Base-by-base conservation (phyloP, 2,888 invertebrate species). In the Nomada fucata region DNA sequence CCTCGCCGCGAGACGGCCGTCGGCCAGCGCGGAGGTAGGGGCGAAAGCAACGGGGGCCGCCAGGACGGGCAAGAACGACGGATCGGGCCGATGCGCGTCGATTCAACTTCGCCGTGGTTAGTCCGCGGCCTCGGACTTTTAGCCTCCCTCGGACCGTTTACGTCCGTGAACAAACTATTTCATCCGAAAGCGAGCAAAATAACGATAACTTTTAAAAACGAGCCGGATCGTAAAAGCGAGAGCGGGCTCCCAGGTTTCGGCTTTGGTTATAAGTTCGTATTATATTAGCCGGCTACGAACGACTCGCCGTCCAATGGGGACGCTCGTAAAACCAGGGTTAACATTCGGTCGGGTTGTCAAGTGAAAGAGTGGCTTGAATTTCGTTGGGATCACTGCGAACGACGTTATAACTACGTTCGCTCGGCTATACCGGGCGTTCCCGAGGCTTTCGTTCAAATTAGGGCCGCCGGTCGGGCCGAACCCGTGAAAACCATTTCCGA, bases 241-340 rank as follows among this genome's bases (percentile, higher is more conserved):
- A 84, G 76, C 76, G 84, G 82, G 86, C 91, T 93, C 89, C 92
- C 92, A 93, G 92, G 92, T 92, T 93, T 92, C 89, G 91, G 91
- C 92, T 93, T 93, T 92, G 90, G 92, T 92, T 93, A 93, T 93
- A 93, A 93, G 93, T 93, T 92, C 90, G 92, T 92, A 93, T 93
- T 93, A 93, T 93, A 93, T 93, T 93, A 92, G 93, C 89, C 89
- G 89, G 91, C 84, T 90, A 90, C 89, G 87, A 92, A 93, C 90
- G 90, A 88, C 86, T 84, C 73, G 84, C 76, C 89, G 89, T 69
- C 93, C 93, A 93, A 93, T 93, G 89, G 88, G 86, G 85, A 83
- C 84, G 91, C 83, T 93, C 93, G 92, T 93, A 93, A 93, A 93
- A 91, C 88, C 91, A 88, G 92, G 92, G 93, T 93, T 92, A 93